Evolutionary conservation across 2,888 invertebrate genomes (phyloP), one percentile per base, ranked within the genome.

Genomic region (Phalera bucephala): DNA sequence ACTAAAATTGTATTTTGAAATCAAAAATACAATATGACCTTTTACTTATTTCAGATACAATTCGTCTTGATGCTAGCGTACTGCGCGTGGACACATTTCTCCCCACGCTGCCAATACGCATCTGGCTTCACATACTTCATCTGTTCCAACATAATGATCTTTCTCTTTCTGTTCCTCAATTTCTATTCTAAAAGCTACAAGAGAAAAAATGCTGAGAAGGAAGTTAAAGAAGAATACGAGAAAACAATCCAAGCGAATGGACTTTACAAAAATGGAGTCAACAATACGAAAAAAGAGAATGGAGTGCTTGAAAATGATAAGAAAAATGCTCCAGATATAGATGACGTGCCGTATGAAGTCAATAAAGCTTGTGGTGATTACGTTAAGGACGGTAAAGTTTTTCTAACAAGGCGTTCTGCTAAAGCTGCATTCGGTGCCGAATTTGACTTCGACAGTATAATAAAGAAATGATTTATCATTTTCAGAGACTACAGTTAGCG

Each of bases 1-100:
- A n/a, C n/a, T n/a, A n/a, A n/a, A n/a, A n/a, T n/a, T n/a, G n/a
- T 25, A 20, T 27, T 10, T 13, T 27, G 7, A 9, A 25, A 5
- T 36, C n/a, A n/a, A n/a, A n/a, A n/a, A n/a, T n/a, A n/a, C n/a
- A n/a, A n/a, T n/a, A n/a, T n/a, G n/a, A n/a, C n/a, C 17, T 17
- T 3, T 17, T 17, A 32, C 28, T 46, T 43, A 37, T 83, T 80
- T 10, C 83, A 93, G 93, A 72, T 91, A 1, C 95, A 95, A 68
- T 94, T 95, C 59, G 79, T 91, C 14, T 67, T 94, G 23, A 94
- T 94, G 90, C 81, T 94, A 12, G 68, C 80, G 5, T 94, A 94
- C 66, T 91, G 94, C 72, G 67, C 83, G 13, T 77, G 85, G 66
- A 91, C 88, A 0, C 82, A 92, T 42, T 86, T 91, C 53, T 81